phyloP scores from a whole-genome alignment of 1,140 invertebrate species.

The Hesperophylax magnus region DNA sequence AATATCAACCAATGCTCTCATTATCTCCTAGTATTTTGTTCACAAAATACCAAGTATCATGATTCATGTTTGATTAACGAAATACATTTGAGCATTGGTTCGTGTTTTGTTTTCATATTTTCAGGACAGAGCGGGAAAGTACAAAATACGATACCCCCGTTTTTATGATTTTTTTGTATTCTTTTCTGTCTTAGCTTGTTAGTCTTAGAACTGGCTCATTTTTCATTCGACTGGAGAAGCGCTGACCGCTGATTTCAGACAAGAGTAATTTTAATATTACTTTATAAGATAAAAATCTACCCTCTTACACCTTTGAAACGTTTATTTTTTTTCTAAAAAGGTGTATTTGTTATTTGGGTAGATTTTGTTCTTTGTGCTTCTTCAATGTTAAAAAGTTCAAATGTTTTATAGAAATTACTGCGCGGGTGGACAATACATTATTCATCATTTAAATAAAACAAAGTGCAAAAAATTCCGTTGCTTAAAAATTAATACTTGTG shows the following conservation, averaged over 20 bases:
- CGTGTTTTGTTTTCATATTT: conserved; percentile 47
- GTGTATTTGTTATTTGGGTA: neutral
- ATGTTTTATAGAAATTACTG: too few relatives aligned
- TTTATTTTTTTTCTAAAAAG: neutral
- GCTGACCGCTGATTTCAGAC: conserved; percentile 42
- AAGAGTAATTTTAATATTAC: conserved; percentile 3
- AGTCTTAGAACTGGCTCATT: conserved; percentile 40
- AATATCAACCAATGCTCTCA: conserved; percentile 29
- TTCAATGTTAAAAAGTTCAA: neutral
- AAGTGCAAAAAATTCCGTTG: too few relatives aligned
- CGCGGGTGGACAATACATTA: too few relatives aligned
- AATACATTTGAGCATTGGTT: neutral
- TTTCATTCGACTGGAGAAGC: conserved; percentile 34
- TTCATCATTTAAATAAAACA: too few relatives aligned
- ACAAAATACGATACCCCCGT: conserved; percentile 53
- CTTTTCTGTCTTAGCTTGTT: conserved; percentile 43
- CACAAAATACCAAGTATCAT: too few relatives aligned
- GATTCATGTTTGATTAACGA: too few relatives aligned
- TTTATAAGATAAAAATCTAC: conserved; percentile 22
- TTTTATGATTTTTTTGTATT: conserved; percentile 44
- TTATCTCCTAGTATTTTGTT: too few relatives aligned
- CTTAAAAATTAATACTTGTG: too few relatives aligned
- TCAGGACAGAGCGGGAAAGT: conserved; percentile 52
- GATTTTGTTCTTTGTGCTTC: conserved; percentile 3
- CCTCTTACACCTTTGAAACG: neutral